Base-by-base conservation (phyloP, 2,113 vertebrate species). In the Phyllopteryx taeniolatus region DNA sequence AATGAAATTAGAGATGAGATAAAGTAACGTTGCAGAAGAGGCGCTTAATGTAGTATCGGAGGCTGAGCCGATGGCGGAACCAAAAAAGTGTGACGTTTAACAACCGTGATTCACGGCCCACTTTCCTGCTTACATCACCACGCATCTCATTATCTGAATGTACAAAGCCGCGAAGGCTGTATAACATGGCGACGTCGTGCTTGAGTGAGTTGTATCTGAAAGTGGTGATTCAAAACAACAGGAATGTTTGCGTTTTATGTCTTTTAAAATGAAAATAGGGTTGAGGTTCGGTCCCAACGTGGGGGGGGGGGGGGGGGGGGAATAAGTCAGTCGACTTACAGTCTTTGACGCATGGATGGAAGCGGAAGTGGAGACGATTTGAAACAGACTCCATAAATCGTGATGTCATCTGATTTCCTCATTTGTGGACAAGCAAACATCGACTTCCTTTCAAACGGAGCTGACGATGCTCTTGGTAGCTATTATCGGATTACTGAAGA, bases 401-500 rank as follows among this genome's bases (percentile, higher is more conserved):
- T 66, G 64, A 66, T 66, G 64, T 66, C 64, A 66, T 66, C n/a
- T 66, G 64, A 66, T 47, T 66, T 66, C 64, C 64, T 47, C 64
- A 66, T 66, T 66, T 47, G 64, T 17, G 14, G 13, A 66, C 14
- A 14, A 47, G 64, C 7, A 31, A 66, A 66, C 43, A 47, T 47
- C 64, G n/a, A 17, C 46, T 44, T 66, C n/a, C 39, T 43, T 64
- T 43, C 20, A 43, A 64, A 64, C 22, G 42, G 63, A 66, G 44
- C n/a, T 47, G 33, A 35, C 31, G 59, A 61, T 61, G 31, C 31
- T 15, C 35, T 61, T 35, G 31, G 14, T 35, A 17, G 59, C 59
- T 35, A 61, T 61, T 19, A 61, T 35, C 27, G 31, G 59, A 61
- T 35, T 61, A 9, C 15, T 0, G 59, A 61, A 61, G 14, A 61